Percentiles rank a stretch among this genome's conserved stretches.
Conservation (phyloP, 1,140 invertebrate genomes). For the Lysiphlebus fabarum region DNA sequence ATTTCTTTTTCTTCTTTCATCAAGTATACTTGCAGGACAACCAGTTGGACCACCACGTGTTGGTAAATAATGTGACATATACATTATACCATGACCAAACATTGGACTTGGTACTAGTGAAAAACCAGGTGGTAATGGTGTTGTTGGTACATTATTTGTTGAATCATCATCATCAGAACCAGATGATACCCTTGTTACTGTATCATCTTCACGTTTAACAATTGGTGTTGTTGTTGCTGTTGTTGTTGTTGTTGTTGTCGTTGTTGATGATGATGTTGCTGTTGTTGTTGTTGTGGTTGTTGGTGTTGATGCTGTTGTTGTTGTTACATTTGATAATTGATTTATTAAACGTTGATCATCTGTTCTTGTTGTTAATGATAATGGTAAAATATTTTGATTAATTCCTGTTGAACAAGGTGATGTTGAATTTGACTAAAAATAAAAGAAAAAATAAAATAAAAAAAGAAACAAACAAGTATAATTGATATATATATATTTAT, state of each 20-base stretch:
- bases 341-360: constrained; percentile 45
- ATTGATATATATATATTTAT: too few relatives aligned
- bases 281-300: constrained; percentile 43
- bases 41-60: constrained; percentile 51
- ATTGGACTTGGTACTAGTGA: constrained; percentile 79
- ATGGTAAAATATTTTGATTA: constrained; percentile 59
- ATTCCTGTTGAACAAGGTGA: constrained; percentile 58
- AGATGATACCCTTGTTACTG: constrained; percentile 43
- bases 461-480: too few relatives aligned
- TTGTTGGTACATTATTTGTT: constrained; percentile 41
- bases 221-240: constrained; percentile 43
- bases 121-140: constrained; percentile 62
- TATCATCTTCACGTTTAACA: constrained; percentile 50
- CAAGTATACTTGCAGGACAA: constrained; percentile 62
- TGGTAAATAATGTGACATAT: constrained; percentile 78
- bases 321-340: constrained; percentile 31
- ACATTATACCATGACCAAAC: constrained; percentile 84
- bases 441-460: constrained; percentile 19
- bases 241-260: constrained; percentile 40
- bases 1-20: constrained; percentile 88
- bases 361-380: constrained; percentile 63
- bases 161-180: constrained; percentile 52
- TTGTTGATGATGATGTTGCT: constrained; percentile 39
- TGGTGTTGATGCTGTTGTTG: constrained; percentile 38
- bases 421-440: constrained; percentile 44